Evolutionary conservation across 2,113 vertebrate genomes (phyloP).

Genomic region (Dendropsophus ebraccatus): DNA sequence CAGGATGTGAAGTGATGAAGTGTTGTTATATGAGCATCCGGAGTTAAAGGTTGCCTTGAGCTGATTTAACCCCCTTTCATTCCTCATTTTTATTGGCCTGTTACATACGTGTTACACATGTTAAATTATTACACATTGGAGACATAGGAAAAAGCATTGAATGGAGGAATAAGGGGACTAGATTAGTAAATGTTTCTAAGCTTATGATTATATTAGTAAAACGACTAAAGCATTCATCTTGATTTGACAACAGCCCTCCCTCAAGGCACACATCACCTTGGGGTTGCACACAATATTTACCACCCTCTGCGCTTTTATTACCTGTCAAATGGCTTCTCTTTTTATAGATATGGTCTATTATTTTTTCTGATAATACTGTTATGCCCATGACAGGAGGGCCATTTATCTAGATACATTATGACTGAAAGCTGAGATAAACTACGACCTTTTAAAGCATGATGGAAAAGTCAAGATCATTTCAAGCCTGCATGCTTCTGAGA

Average conservation of each 20-base stretch:
- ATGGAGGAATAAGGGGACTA: background rate
- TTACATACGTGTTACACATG: background rate
- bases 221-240: background rate
- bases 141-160: background rate
- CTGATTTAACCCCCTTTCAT: background rate
- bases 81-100: background rate
- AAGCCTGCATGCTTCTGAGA: background rate
- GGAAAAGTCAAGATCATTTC: background rate
- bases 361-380: background rate
- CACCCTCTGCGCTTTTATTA: background rate
- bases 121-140: background rate
- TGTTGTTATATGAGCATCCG: background rate
- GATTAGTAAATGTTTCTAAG: background rate
- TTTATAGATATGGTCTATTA: constrained; percentile 2
- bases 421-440: background rate
- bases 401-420: constrained; percentile 10
- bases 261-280: background rate
- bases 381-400: background rate
- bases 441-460: background rate
- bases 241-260: background rate
- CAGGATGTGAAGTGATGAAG: no score
- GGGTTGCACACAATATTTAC: background rate
- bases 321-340: constrained; percentile 7
- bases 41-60: background rate
- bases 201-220: background rate